phyloP scores from a whole-genome alignment of 2,888 invertebrate genomes.

The Oegoconia quadripuncta region DNA sequence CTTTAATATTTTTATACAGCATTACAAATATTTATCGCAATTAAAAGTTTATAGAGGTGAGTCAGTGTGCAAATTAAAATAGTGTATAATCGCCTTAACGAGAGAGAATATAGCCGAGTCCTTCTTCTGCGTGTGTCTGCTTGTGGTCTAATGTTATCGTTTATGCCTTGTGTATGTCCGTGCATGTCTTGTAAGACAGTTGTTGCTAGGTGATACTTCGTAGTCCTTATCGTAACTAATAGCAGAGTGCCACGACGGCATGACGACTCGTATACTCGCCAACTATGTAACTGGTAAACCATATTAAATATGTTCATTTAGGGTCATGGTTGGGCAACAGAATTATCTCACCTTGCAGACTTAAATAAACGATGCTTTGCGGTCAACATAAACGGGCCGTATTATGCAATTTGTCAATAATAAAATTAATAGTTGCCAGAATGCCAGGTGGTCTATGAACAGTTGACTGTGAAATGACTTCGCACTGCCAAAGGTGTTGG shows the following conservation, averaged over 20 bases:
- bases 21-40: conserved; percentile 76
- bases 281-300: no score
- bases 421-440: no score
- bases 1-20: conserved; percentile 80
- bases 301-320: no score
- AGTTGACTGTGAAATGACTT: no score
- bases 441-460: no score
- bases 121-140: conserved; percentile 66
- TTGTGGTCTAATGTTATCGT: conserved; percentile 53
- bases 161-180: conserved; percentile 43
- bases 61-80: conserved; percentile 74
- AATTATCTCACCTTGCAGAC: no score
- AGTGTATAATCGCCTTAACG: conserved; percentile 77
- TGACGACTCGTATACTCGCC: not conserved
- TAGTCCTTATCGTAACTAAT: conserved; percentile 14
- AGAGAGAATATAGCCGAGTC: conserved; percentile 76
- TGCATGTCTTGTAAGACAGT: conserved; percentile 35
- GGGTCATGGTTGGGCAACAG: no score
- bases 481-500: no score
- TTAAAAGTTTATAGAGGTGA: conserved; percentile 77
- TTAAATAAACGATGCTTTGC: no score
- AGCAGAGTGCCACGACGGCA: not conserved
- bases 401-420: no score
- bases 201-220: conserved; percentile 36
- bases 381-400: no score